Evolutionary conservation across 2,888 invertebrate species (phyloP), one percentile per base, ranked within the genome.

Genomic region (Phortica magna): DNA sequence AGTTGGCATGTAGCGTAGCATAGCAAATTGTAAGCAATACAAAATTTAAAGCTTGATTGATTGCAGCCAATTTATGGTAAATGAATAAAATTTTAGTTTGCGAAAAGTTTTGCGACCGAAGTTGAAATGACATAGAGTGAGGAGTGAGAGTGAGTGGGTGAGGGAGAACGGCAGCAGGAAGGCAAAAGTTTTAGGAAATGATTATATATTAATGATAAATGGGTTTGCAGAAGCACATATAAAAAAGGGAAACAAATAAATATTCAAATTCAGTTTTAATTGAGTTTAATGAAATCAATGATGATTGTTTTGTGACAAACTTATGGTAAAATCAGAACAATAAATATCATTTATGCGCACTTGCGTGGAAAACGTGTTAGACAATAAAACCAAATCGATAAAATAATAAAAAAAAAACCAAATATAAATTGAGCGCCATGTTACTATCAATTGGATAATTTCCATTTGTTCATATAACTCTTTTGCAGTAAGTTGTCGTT

Each of bases 31-130:
- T 48, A 14, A 48, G 48, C 48, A 48, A 48, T 48, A 48, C 48
- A 48, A 48, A 48, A 48, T 48, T 48, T 48, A 48, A 48, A 48
- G 1, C 61, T 17, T 61, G 61, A 61, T 61, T 61, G 61, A 61
- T 61, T 61, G 61, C 19, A 61, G 61, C 3, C 61, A 61, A 61
- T 61, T 61, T 61, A 19, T 61, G 17, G 61, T 17, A 59, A 61
- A 61, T 61, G 61, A 19, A 61, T 61, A 61, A 61, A 61, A 61
- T 61, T 61, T 61, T 61, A 61, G 61, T 61, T 61, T 59, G 59
- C 59, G 19, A 59, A 59, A n/a, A 59, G 19, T 22, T 61, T 17
- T 55, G 19, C 6, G 61, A 48, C 48, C 14, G 31, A 48, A 48
- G 48, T 14, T 48, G 48, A 48, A 48, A 12, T 48, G 31, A 31